These are phyloP conservation scores for Arrhopalites spinosus DNA, from an alignment of 2,888 invertebrate genomes.

Conservation along the genomic window DNA sequence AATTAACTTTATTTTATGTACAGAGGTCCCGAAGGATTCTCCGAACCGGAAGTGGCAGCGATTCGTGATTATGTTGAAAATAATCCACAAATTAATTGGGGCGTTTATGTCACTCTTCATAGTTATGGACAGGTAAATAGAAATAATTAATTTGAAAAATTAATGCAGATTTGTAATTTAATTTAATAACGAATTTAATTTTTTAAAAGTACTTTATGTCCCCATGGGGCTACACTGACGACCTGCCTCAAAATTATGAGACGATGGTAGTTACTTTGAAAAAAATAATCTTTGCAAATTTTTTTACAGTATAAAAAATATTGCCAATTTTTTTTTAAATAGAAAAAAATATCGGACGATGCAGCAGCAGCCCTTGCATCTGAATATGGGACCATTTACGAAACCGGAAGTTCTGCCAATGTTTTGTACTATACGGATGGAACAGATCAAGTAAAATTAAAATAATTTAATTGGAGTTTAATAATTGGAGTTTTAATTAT, in stretches of 20 bases:
- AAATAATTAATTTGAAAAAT: no score
- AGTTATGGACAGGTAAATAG: slow-evolving; percentile 28
- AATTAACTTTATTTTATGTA: slow-evolving; percentile 59
- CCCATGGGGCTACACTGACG: slow-evolving; percentile 33
- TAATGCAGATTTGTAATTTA: no score
- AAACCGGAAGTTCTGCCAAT: slow-evolving; percentile 61
- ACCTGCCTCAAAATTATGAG: slow-evolving; percentile 15
- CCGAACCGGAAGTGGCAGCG: slow-evolving; percentile 76
- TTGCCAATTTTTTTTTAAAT: slow-evolving; percentile 1
- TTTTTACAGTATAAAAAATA: not conserved
- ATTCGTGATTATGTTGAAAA: slow-evolving; percentile 62
- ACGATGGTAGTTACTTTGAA: slow-evolving; percentile 17
- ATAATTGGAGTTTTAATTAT: no score
- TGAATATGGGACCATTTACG: slow-evolving; percentile 69
- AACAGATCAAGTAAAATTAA: slow-evolving; percentile 10
- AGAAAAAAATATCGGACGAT: slow-evolving; percentile 66
- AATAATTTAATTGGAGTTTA: no score
- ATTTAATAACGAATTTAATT: not conserved
- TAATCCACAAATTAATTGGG: slow-evolving; percentile 8
- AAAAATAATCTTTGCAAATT: not conserved
- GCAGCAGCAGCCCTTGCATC: slow-evolving; percentile 68
- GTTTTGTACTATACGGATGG: slow-evolving; percentile 37
- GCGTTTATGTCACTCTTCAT: slow-evolving; percentile 27
- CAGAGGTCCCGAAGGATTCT: slow-evolving; percentile 72
- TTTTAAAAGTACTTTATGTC: slow-evolving; percentile 30